A percentile compares a stretch with the other conserved stretches of the same genome.
Conservation (phyloP, 1,140 invertebrate genomes). For the Achroia grisella region DNA sequence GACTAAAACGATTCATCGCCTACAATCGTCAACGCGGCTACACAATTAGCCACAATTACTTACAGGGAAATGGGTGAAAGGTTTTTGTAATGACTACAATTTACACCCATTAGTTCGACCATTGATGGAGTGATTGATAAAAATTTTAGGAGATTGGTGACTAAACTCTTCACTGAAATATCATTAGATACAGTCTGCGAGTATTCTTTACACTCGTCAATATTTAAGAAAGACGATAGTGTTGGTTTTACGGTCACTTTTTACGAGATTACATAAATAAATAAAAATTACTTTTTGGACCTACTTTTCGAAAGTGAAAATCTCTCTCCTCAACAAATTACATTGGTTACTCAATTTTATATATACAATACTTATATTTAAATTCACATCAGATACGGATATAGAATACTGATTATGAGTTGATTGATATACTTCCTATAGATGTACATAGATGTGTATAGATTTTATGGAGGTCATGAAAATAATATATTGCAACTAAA, state of each 20-base stretch:
- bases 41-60: conserved; percentile 18
- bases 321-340: background rate
- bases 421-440: no score
- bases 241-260: conserved; percentile 20
- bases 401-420: no score
- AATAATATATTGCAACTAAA: conserved; percentile 2
- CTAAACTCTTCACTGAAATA: conserved; percentile 15
- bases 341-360: background rate
- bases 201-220: conserved; percentile 12
- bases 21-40: conserved; percentile 8
- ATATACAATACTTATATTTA: no score
- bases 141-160: conserved; percentile 13
- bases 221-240: background rate
- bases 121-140: conserved; percentile 25
- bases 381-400: background rate
- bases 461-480: no score
- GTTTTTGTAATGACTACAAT: conserved; percentile 30
- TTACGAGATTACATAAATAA: background rate
- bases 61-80: conserved; percentile 39
- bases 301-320: conserved; percentile 4
- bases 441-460: no score
- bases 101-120: conserved; percentile 30
- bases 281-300: no score
- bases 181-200: conserved; percentile 20
- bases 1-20: conserved; percentile 15